Base-by-base conservation (phyloP, 2,797 vertebrate species). In the Sternarchorhynchus goeldii region DNA sequence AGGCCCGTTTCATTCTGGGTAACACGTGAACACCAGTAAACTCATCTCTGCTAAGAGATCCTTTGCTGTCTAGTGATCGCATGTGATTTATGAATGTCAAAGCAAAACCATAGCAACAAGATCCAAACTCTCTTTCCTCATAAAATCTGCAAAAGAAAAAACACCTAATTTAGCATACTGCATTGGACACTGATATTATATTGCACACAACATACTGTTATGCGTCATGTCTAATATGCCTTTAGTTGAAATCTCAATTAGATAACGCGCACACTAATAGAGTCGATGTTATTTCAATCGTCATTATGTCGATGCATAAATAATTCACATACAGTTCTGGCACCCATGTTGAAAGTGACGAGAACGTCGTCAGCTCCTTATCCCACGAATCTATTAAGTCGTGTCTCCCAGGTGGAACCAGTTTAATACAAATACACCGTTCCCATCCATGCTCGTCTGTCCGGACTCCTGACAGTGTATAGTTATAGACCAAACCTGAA, bases 401-500 rank as follows among this genome's bases (percentile, higher is more conserved):
- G 2, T 83, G 70, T 85, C 88, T 86, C 84, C 85, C 83, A 0
- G 94, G 93, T 72, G 91, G 92, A 31, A 95, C 76, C 3, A 96
- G 88, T 0, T 91, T 92, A 55, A 96, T 3, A 0, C 86, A 81
- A 1, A 95, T 72, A 76, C 94, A 94, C 86, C 94, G 88, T 39
- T 95, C 93, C 95, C 95, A 96, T 5, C 94, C 94, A 0, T 20
- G 55, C 10, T 18, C 60, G 0, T 90, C 93, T 65, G 82, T 86
- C 84, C 85, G 91, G 16, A 95, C 66, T 0, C 95, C 95, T 0
- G 84, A 86, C 18, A 83, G 75, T 0, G 90, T 91, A 16, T 95
- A 96, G 80, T 91, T 92, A 81, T 95, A 94, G 17, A 96, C 94
- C 53, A 92, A 58, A 0, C 95, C 95, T 96, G 82, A 0, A 75